Conservation (phyloP, 1,140 invertebrate species). For the Charaxes varanes region DNA sequence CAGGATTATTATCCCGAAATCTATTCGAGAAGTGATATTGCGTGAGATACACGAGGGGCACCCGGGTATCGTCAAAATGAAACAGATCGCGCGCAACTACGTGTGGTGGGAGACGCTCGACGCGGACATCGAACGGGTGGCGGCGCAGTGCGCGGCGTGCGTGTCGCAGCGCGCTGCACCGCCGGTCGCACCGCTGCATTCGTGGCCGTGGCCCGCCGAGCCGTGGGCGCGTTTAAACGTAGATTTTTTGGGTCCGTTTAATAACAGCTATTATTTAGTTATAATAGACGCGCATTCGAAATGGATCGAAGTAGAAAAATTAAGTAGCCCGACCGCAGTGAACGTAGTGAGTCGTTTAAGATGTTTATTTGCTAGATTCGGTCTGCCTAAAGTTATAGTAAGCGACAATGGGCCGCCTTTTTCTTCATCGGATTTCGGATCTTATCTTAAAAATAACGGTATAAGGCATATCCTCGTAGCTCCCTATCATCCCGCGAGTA, state of each 20-base stretch:
- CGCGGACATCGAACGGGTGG: slow-evolving; percentile 49
- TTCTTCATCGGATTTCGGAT: slow-evolving; percentile 24
- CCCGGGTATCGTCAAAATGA: slow-evolving; percentile 35
- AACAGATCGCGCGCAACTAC: slow-evolving; percentile 40
- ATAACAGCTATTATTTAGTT: slow-evolving; percentile 49
- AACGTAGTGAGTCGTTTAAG: not conserved
- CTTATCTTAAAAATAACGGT: slow-evolving; percentile 15
- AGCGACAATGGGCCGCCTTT: slow-evolving; percentile 50
- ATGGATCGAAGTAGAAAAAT: slow-evolving; percentile 2
- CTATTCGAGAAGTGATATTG: slow-evolving; percentile 23
- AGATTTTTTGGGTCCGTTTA: slow-evolving; percentile 66
- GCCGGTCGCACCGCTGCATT: slow-evolving; percentile 16
- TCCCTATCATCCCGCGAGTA: slow-evolving; percentile 18
- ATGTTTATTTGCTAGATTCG: slow-evolving; percentile 27
- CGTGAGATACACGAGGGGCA: slow-evolving; percentile 37
- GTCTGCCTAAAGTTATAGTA: slow-evolving; percentile 37
- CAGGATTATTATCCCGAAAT: slow-evolving; percentile 29
- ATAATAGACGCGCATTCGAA: slow-evolving; percentile 1
- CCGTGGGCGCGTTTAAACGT: slow-evolving; percentile 64
- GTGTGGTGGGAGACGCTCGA: slow-evolving; percentile 73
- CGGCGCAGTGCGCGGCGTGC: slow-evolving; percentile 30
- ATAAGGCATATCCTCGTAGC: slow-evolving; percentile 17
- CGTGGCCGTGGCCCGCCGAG: slow-evolving; percentile 21
- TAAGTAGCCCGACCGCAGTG: not conserved
- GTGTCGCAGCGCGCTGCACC: slow-evolving; percentile 12